These are phyloP conservation scores for Syngnathus typhle DNA, from an alignment of 2,113 vertebrate genomes.

Conservation along the genomic window DNA sequence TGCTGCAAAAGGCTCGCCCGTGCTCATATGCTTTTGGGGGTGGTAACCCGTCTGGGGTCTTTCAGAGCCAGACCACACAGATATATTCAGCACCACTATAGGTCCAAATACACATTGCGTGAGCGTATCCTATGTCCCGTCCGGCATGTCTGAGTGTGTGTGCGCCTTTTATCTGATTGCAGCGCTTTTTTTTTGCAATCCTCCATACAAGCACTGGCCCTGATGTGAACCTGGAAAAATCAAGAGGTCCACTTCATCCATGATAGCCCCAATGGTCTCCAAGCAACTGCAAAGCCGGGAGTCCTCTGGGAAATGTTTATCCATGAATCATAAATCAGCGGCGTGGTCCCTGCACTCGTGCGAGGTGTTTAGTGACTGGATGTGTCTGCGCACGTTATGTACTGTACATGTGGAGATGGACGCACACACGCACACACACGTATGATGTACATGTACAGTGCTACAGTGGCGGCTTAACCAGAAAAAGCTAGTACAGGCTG, in stretches of 20 bases:
- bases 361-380: constrained; percentile 19
- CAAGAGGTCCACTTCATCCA: constrained; percentile 9
- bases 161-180: constrained; percentile 28
- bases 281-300: constrained; percentile 5
- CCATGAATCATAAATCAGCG: constrained; percentile 6
- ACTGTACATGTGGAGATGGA: constrained; percentile 18
- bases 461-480: constrained; percentile 35
- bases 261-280: constrained; percentile 13
- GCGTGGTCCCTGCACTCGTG: constrained; percentile 21
- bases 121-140: constrained; percentile 20
- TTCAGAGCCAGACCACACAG: constrained; percentile 72
- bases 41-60: constrained; percentile 63
- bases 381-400: constrained; percentile 15
- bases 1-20: constrained; percentile 66
- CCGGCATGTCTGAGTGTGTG: constrained; percentile 26
- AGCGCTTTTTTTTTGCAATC: constrained; percentile 6
- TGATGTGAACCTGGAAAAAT: constrained; percentile 14
- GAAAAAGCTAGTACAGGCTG: constrained; percentile 12
- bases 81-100: constrained; percentile 51
- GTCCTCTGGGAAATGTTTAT: constrained; percentile 3
- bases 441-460: constrained; percentile 23
- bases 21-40: constrained; percentile 55
- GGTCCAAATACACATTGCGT: constrained; percentile 37
- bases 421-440: constrained; percentile 12
- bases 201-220: constrained; percentile 14